Base-by-base conservation (phyloP, 2,888 invertebrate species). In the Saturnia pavonia region DNA sequence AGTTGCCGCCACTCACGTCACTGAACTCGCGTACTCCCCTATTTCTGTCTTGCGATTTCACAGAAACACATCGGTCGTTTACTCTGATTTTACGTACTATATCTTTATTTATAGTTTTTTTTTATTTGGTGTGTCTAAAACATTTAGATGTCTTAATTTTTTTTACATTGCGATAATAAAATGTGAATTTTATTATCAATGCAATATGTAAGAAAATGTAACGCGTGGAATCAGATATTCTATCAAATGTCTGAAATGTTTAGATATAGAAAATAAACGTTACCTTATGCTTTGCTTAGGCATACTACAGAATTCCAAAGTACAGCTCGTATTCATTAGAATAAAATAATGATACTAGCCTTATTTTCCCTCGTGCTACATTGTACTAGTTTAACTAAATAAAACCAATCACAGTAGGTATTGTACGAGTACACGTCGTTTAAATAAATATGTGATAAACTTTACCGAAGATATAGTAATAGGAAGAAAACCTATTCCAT, bases 1-100 rank as follows among this genome's bases (percentile, higher is more conserved):
- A 57, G 57, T 65, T 65, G 34, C 34, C 65, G 65, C 34, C 65
- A 40, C 65, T 65, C 82, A 80, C 90, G 89, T 90, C 90, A 88
- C 83, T 88, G 88, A 88, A 81, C 84, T 78, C 79, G 78, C 78
- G 78, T 73, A 70, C 77, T 77, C 85, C 84, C 82, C 88, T 91
- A 91, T 91, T 91, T 90, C 81, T 81, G 89, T 86, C 83, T 81
- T 85, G 86, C 85, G 87, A 87, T 90, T 89, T 90, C 86, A 87
- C 86, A 89, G 85, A 89, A 87, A 88, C 86, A 87, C 79, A 74
- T 78, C 73, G 73, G 65, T 65, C 65, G 65, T 65, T 65, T 65
- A 65, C 65, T 40, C 65, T 65, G 19, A 65, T 65, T 65, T 40
- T 65, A 65, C 65, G 65, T 65, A 65, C 19, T 57, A 40, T 19